phyloP scores from a whole-genome alignment of 2,888 invertebrate genomes.

The Creontiades dilutus region DNA sequence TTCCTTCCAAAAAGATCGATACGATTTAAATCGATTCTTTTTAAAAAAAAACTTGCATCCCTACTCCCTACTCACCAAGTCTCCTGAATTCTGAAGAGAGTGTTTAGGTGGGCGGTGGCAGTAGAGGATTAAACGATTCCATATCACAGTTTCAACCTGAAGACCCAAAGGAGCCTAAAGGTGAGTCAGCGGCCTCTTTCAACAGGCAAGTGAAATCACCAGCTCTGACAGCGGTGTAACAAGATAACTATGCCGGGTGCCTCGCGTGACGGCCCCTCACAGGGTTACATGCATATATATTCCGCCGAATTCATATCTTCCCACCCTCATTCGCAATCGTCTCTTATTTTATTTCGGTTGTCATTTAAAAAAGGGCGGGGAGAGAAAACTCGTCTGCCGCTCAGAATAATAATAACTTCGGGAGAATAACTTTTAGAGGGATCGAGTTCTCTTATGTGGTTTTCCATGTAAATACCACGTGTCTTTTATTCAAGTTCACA shows the following conservation, averaged over 20 bases:
- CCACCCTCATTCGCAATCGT: background rate
- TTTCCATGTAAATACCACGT: too few relatives aligned
- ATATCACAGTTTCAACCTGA: slow-evolving; percentile 3
- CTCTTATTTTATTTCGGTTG: slow-evolving; percentile 13
- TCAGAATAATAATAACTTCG: background rate
- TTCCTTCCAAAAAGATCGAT: too few relatives aligned
- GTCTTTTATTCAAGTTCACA: too few relatives aligned
- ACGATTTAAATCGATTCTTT: too few relatives aligned
- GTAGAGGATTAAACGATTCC: background rate
- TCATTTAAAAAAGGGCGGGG: slow-evolving; percentile 7
- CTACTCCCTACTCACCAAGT: too few relatives aligned
- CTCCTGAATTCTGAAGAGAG: too few relatives aligned
- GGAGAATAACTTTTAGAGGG: background rate
- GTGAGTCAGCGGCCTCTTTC: slow-evolving; percentile 30
- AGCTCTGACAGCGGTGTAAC: slow-evolving; percentile 35
- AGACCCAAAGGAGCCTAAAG: background rate
- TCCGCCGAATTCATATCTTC: background rate
- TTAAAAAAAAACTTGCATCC: too few relatives aligned
- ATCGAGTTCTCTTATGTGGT: background rate
- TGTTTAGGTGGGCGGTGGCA: too few relatives aligned
- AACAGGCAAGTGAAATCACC: slow-evolving; percentile 31
- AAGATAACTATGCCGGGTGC: slow-evolving; percentile 8
- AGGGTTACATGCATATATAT: slow-evolving; percentile 31
- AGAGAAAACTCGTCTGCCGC: background rate
- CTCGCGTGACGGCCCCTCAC: slow-evolving; percentile 26